Base-by-base conservation (phyloP, 2,888 invertebrate species). In the Mystacides longicornis region DNA sequence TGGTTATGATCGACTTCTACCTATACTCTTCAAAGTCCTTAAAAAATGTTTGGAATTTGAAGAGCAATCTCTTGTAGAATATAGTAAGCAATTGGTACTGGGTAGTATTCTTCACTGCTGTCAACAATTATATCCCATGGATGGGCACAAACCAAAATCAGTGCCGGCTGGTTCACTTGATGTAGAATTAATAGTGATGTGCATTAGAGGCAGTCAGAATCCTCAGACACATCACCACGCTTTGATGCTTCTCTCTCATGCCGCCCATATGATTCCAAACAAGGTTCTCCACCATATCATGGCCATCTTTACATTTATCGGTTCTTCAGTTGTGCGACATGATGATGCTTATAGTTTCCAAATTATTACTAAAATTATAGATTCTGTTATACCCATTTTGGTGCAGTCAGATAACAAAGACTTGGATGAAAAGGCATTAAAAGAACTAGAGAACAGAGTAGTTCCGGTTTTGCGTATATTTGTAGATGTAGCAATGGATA, bases 281-380 rank as follows among this genome's bases (percentile, higher is more conserved):
- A 85, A 88, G 72, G 92, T 98, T 0, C 73, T 97, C 16, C 89
- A 93, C 67, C 93, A 96, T 65, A 89, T 96, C 2, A 95, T 98
- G 85, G 87, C 93, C 20, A 91, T 99, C 64, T 99, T 99, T 68
- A 96, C 97, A 0, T 99, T 98, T 67, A 94, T 99, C 86, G 98
- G 98, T 1, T 89, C 89, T 0, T 92, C 92, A 0, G 86, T 98
- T 9, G 76, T 97, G 1, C 81, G 95, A 9, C 93, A 94, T 64
- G 97, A 98, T 67, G 95, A 97, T 66, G 87, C 89, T 0, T 96
- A 96, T 70, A 95, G 93, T 67, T 93, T 95, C 68, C 93, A 94
- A 70, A 88, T 97, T 21, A 94, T 97, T 53, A 82, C 86, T 1
- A 88, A 87, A 67, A 92, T 95, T 3, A 85, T 97, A 18, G 89